Conservation (phyloP, 2,113 vertebrate genomes). For the Toxotes jaculatrix region DNA sequence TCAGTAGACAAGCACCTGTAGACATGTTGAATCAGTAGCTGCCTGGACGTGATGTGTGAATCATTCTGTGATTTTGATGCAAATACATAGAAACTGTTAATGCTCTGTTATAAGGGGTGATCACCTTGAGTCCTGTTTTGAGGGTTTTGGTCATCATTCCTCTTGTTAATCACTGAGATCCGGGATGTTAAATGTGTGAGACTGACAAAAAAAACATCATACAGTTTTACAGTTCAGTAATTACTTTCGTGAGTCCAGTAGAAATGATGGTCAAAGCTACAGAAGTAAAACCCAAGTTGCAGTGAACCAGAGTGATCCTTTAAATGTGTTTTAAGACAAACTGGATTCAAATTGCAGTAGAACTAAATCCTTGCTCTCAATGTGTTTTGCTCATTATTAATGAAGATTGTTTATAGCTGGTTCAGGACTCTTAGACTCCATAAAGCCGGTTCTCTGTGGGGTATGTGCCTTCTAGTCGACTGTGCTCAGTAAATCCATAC, state of each 20-base stretch:
- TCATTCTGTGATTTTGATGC: conserved; percentile 33
- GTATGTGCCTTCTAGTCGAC: conserved; percentile 9
- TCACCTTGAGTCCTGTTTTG: conserved; percentile 8
- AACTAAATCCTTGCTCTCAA: not conserved
- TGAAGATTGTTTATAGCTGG: not conserved
- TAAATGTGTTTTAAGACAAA: too few species aligned
- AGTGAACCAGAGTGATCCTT: conserved; percentile 10
- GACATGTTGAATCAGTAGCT: conserved; percentile 77
- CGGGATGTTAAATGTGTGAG: not conserved
- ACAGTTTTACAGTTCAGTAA: not conserved
- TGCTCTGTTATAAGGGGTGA: not conserved
- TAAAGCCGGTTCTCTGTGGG: not conserved
- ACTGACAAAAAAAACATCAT: not conserved
- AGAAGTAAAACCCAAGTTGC: conserved; percentile 6
- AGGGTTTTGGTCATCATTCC: not conserved
- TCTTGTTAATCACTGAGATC: not conserved
- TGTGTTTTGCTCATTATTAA: not conserved
- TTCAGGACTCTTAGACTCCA: not conserved
- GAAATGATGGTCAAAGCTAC: not conserved
- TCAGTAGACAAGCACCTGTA: conserved; percentile 42
- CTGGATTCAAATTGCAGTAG: not conserved
- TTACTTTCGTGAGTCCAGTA: not conserved
- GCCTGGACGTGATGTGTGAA: conserved; percentile 47
- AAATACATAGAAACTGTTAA: not conserved
- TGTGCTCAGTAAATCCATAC: conserved; percentile 41